These are phyloP conservation scores for Eulemur coronatus DNA, from an alignment of 2,797 vertebrate genomes.

Conservation along the genomic window DNA sequence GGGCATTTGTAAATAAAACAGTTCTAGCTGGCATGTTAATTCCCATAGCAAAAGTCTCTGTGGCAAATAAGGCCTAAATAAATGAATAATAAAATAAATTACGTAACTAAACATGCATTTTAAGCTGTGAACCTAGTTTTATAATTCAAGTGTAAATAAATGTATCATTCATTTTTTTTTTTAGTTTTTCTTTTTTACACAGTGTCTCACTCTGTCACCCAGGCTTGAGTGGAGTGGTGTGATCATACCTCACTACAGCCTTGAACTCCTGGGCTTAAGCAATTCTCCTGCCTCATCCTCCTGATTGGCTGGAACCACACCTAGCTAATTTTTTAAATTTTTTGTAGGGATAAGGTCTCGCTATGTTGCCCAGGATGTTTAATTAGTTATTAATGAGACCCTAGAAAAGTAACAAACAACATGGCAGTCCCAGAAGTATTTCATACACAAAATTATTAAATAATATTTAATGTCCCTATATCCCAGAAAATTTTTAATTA, in stretches of 20 bases:
- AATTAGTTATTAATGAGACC: background rate
- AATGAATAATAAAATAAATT: slow-evolving; percentile 58
- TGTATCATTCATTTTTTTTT: background rate
- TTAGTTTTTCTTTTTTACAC: background rate
- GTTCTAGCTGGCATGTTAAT: slow-evolving; percentile 99
- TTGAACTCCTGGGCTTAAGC: background rate
- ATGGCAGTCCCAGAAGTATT: background rate
- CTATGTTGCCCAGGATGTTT: background rate
- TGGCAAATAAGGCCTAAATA: slow-evolving; percentile 96
- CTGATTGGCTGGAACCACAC: background rate
- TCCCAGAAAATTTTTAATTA: background rate
- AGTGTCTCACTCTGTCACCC: background rate
- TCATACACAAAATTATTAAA: background rate
- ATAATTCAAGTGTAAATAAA: background rate
- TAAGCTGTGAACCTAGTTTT: background rate
- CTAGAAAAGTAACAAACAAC: background rate
- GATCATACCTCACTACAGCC: background rate
- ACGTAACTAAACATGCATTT: slow-evolving; percentile 43
- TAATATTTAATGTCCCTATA: background rate
- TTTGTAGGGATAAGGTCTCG: background rate
- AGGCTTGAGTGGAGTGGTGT: background rate
- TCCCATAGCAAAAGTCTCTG: slow-evolving; percentile 98
- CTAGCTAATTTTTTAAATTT: background rate
- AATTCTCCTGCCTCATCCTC: background rate
- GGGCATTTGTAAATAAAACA: slow-evolving; percentile 97